A percentile compares a stretch with the other conserved stretches of the same genome.
phyloP scores from a whole-genome alignment of 1,140 invertebrate species.

The Drosophila bocqueti region DNA sequence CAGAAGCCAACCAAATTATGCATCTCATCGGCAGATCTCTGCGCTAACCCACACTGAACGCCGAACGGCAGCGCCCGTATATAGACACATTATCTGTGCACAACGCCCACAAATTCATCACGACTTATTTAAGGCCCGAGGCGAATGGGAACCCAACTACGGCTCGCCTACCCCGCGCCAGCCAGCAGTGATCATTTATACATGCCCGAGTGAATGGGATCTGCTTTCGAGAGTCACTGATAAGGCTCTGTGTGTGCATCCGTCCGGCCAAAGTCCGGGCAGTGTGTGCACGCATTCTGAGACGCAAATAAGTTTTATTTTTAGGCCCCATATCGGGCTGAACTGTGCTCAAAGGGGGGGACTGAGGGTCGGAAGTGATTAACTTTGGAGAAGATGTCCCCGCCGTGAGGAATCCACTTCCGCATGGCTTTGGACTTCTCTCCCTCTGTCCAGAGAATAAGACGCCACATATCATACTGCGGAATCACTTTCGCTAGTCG shows the following conservation, averaged over 20 bases:
- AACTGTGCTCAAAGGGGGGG: neutral
- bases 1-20: slow-evolving; percentile 6
- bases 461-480: neutral
- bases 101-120: slow-evolving; percentile 29
- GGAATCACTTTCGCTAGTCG: slow-evolving; percentile 9
- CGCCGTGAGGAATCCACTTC: neutral
- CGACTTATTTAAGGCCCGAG: slow-evolving; percentile 10
- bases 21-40: neutral
- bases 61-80: slow-evolving; percentile 3
- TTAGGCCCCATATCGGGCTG: neutral
- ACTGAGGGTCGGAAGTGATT: slow-evolving; percentile 1
- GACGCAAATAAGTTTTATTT: slow-evolving; percentile 19
- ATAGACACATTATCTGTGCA: slow-evolving; percentile 26
- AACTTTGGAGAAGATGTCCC: slow-evolving; percentile 3
- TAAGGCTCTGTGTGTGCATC: slow-evolving; percentile 30
- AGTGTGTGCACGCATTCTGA: slow-evolving; percentile 28
- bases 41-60: neutral
- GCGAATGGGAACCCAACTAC: neutral
- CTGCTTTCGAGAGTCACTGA: slow-evolving; percentile 18
- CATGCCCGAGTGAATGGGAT: slow-evolving; percentile 21
- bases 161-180: neutral
- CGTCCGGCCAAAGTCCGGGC: slow-evolving; percentile 30
- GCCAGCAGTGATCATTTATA: slow-evolving; percentile 8
- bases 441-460: neutral
- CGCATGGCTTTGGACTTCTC: neutral